These are phyloP conservation scores for Criorhina ranunculi DNA, from an alignment of 2,888 invertebrate genomes.

Conservation along the genomic window DNA sequence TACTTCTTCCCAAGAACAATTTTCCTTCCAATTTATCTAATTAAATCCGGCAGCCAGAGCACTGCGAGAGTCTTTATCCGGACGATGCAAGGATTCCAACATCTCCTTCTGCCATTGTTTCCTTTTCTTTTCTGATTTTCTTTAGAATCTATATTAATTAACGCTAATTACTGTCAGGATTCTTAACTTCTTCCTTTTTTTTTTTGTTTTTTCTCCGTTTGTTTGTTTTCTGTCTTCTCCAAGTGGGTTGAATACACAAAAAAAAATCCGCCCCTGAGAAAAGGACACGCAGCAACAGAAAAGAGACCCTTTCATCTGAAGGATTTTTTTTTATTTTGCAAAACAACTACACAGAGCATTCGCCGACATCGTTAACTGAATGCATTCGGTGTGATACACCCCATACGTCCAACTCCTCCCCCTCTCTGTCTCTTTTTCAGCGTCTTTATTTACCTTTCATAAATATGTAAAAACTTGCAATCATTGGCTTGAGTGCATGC, in stretches of 20 bases:
- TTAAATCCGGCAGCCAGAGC: conserved; percentile 66
- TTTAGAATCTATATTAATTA: conserved; percentile 64
- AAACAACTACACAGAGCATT: conserved; percentile 46
- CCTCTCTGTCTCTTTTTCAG: conserved; percentile 2
- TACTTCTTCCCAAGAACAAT: neutral
- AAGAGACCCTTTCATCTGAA: conserved; percentile 41
- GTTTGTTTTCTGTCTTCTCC: conserved; percentile 6
- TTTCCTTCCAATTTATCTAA: conserved; percentile 62
- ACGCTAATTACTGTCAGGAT: conserved; percentile 74
- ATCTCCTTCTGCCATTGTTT: conserved; percentile 15
- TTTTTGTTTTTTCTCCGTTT: neutral
- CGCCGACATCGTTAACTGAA: conserved; percentile 51
- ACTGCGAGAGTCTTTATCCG: conserved; percentile 42
- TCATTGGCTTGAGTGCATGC: conserved; percentile 73
- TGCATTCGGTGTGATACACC: conserved; percentile 24
- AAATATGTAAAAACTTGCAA: conserved; percentile 75
- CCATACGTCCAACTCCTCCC: neutral
- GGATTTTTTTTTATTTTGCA: conserved; percentile 57
- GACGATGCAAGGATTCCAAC: conserved; percentile 21
- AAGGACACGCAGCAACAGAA: conserved; percentile 56
- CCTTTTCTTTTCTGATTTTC: conserved; percentile 19
- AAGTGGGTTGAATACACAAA: neutral
- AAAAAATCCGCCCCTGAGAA: conserved; percentile 28
- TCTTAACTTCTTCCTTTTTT: conserved; percentile 47
- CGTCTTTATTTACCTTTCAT: conserved; percentile 64